Evolutionary conservation across 2,113 vertebrate species (phyloP).

Genomic region (Edolisoma coerulescens): DNA sequence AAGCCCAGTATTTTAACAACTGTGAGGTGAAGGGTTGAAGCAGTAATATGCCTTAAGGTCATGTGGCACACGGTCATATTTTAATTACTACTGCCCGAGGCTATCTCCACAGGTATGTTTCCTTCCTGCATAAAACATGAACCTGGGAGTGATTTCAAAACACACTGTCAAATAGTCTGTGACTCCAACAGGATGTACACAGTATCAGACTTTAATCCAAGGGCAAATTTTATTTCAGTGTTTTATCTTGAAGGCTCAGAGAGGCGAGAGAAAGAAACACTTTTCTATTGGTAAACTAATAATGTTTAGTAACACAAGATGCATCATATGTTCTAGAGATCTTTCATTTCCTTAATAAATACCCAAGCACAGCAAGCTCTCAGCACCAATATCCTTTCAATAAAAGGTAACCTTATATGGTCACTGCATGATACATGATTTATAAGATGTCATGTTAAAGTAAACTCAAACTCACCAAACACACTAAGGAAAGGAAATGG

Average conservation of each 20-base stretch:
- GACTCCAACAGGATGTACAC: slow-evolving; percentile 43
- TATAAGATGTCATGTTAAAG: slow-evolving; percentile 65
- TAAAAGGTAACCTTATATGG: slow-evolving; percentile 63
- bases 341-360: slow-evolving; percentile 69
- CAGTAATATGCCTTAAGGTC: slow-evolving; percentile 62
- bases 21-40: slow-evolving; percentile 49
- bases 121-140: slow-evolving; percentile 74
- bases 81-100: slow-evolving; percentile 69
- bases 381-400: slow-evolving; percentile 62
- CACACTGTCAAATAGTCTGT: slow-evolving; percentile 31
- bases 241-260: slow-evolving; percentile 30
- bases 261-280: background rate
- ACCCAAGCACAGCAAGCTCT: slow-evolving; percentile 28
- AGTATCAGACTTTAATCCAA: slow-evolving; percentile 50
- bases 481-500: slow-evolving; percentile 44
- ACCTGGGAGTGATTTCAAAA: slow-evolving; percentile 51
- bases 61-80: slow-evolving; percentile 58
- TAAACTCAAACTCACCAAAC: slow-evolving; percentile 45
- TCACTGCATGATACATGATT: slow-evolving; percentile 64
- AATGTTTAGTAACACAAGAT: slow-evolving; percentile 2
- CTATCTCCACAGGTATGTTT: slow-evolving; percentile 71
- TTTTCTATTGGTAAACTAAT: slow-evolving; percentile 51
- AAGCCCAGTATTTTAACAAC: slow-evolving; percentile 44
- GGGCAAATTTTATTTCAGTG: slow-evolving; percentile 43
- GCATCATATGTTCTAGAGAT: background rate